These are phyloP conservation scores for Anolis sagrei DNA, from an alignment of 2,113 vertebrate species.

Conservation along the genomic window DNA sequence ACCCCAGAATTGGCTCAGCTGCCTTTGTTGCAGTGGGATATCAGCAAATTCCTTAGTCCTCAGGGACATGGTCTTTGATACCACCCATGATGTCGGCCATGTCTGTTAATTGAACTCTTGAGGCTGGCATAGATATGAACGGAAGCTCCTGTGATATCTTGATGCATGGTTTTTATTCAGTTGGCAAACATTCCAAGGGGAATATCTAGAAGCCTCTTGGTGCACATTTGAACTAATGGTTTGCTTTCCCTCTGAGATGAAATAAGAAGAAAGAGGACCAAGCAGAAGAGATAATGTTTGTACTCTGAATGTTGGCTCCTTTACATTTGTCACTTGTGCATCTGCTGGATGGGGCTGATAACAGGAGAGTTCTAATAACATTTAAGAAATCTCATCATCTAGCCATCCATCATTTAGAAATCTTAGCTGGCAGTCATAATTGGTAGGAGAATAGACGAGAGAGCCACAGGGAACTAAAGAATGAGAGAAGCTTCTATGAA, in stretches of 20 bases:
- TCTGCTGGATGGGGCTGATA: constrained; percentile 18
- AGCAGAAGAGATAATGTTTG: background rate
- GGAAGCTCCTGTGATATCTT: background rate
- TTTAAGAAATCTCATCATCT: background rate
- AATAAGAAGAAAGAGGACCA: background rate
- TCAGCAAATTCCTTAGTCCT: fast-evolving
- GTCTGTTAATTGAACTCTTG: background rate
- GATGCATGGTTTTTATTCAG: background rate
- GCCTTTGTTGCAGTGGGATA: background rate
- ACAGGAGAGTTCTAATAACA: background rate
- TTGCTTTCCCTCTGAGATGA: background rate
- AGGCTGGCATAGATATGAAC: background rate
- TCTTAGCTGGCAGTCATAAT: background rate
- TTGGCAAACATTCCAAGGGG: background rate
- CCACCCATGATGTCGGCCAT: background rate
- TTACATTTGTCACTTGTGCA: background rate
- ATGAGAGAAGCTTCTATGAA: background rate
- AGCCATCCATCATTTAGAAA: background rate
- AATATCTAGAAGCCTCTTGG: background rate
- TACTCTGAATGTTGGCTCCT: background rate
- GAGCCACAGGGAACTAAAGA: background rate
- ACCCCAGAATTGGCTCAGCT: fast-evolving
- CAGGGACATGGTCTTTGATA: background rate
- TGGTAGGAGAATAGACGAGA: constrained; percentile 10
- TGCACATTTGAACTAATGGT: background rate